A percentile compares a stretch with the other conserved stretches of the same genome.
These are phyloP conservation scores for Rhincodon typus DNA, from an alignment of 2,797 vertebrate species.

Conservation along the genomic window DNA sequence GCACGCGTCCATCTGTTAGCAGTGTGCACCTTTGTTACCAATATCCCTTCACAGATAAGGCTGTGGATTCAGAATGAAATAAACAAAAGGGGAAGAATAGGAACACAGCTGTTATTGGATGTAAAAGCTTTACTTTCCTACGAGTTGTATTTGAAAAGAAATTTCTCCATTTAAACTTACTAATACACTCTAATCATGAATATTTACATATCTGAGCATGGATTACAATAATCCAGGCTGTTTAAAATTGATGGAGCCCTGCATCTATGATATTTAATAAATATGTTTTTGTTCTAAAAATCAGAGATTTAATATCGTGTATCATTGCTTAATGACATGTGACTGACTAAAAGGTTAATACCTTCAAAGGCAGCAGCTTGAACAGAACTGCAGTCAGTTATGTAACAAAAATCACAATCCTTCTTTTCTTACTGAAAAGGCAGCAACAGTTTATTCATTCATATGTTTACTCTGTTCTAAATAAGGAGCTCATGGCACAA, in stretches of 20 bases:
- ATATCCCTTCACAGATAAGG: neutral
- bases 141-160: neutral
- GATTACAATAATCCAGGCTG: neutral
- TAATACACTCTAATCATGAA: neutral
- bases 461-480: neutral
- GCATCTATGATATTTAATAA: neutral
- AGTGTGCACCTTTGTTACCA: neutral
- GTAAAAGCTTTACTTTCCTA: neutral
- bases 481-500: neutral
- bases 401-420: neutral
- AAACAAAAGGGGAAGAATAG: neutral
- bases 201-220: conserved; percentile 1
- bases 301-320: neutral
- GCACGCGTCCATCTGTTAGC: neutral
- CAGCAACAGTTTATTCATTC: neutral
- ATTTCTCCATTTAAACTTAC: conserved; percentile 17
- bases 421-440: neutral
- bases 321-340: neutral
- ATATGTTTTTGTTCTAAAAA: neutral
- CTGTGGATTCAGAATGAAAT: neutral
- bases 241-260: neutral
- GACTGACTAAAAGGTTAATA: neutral
- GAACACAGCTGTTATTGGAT: neutral
- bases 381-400: neutral
- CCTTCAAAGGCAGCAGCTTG: neutral